Base-by-base conservation (phyloP, 2,888 invertebrate genomes). In the Drosophila meridionalis region DNA sequence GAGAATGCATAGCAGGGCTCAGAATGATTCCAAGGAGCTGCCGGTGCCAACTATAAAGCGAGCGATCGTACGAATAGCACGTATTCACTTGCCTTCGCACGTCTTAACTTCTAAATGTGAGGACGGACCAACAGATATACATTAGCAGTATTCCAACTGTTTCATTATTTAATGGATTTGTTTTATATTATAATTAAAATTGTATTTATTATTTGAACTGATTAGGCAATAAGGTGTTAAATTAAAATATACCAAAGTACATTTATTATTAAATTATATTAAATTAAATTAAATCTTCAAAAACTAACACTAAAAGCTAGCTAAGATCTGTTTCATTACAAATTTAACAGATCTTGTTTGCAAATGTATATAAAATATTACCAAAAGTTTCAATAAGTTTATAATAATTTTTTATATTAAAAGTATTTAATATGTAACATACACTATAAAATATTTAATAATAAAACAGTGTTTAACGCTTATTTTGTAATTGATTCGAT, bases 51-150 rank as follows among this genome's bases (percentile, higher is more conserved):
- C 58, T 0, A 42, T 75, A 9, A 78, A 78, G 6, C 63, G 56
- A 36, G 58, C 78, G 7, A 72, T 78, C 4, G 78, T 78, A 28
- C 67, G 78, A 52, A 58, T 78, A 11, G 75, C 66, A 14, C 79
- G 78, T 4, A 30, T 78, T 34, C 79, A 68, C 8, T 48, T 78
- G n/a, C 71, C 77, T 32, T 26, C 40, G 11, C 14, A 47, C 3
- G 20, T 32, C 8, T 47, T 55, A 38, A 40, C 42, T 45, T 28
- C 11, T 12, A 60, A 63, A 8, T 50, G 28, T 40, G 59, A n/a
- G 38, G 78, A 78, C 78, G 74, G 74, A 74, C 14, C 20, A 52
- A 11, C 9, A 48, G 57, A 38, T 52, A 8, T 42, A 2, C 8
- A 30, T 6, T n/a, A 20, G 43, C 30, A 26, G 9, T 28, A 14